Evolutionary conservation across 2,797 vertebrate species (phyloP).

Genomic region (Pachyuromys duprasi): DNA sequence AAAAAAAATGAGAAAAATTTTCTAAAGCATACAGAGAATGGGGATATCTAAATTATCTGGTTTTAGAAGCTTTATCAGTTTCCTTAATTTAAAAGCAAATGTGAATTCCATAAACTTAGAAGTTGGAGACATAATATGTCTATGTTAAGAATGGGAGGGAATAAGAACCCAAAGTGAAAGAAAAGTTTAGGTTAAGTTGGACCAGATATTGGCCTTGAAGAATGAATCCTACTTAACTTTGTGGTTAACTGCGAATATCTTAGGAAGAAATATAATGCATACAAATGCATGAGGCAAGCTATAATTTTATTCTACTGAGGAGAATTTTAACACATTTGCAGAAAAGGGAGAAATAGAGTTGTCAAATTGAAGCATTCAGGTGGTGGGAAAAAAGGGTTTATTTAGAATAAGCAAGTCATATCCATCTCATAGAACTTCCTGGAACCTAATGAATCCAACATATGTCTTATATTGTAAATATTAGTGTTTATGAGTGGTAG

Average conservation of each 20-base stretch:
- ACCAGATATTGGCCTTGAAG: background rate
- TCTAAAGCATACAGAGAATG: background rate
- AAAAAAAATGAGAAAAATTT: background rate
- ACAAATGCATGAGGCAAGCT: background rate
- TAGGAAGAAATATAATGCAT: background rate
- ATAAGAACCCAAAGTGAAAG: background rate
- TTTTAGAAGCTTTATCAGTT: background rate
- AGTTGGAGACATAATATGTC: background rate
- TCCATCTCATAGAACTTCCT: background rate
- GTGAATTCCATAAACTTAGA: background rate
- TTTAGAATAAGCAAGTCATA: background rate
- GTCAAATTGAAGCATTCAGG: background rate
- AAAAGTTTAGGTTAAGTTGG: background rate
- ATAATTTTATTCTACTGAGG: background rate
- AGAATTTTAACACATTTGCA: conserved; percentile 32
- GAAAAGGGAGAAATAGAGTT: conserved; percentile 25
- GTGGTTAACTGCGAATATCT: background rate
- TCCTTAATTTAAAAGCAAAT: conserved; percentile 35
- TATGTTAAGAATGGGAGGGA: conserved; percentile 26
- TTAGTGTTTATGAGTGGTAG: background rate
- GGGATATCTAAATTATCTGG: background rate
- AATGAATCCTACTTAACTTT: background rate
- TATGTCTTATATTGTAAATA: background rate
- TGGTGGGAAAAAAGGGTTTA: background rate
- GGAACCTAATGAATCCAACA: background rate